These are phyloP conservation scores for Oreocharis arfaki DNA, from an alignment of 2,113 vertebrate species.

Conservation along the genomic window DNA sequence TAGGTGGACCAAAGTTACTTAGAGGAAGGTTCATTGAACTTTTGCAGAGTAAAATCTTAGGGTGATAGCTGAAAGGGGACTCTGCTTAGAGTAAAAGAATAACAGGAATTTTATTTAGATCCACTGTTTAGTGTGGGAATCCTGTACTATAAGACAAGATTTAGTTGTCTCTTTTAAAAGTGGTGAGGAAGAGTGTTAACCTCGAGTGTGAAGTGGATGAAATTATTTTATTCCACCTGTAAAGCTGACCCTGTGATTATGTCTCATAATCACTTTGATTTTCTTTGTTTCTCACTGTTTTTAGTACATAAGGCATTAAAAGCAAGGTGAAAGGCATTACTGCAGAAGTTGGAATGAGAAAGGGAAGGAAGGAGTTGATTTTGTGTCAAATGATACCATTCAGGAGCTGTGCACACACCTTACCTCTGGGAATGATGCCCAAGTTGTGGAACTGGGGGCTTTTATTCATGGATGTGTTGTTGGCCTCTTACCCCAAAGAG, in stretches of 20 bases:
- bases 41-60: neutral
- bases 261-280: neutral
- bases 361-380: neutral
- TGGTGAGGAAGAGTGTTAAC: neutral
- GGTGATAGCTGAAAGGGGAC: neutral
- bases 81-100: neutral
- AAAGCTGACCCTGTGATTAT: neutral
- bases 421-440: neutral
- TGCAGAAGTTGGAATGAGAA: neutral
- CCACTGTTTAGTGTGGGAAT: neutral
- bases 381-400: neutral
- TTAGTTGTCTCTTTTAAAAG: neutral
- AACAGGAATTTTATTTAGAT: neutral
- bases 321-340: neutral
- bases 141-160: neutral
- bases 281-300: neutral
- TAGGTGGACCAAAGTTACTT: neutral
- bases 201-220: neutral
- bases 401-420: neutral
- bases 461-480: neutral
- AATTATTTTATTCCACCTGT: neutral
- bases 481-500: neutral
- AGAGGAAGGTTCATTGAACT: neutral
- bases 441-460: accelerated
- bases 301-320: neutral